A percentile compares a stretch with the other conserved stretches of the same genome.
These are phyloP conservation scores for Rhorus exstirpatorius DNA, from an alignment of 2,888 invertebrate genomes.

Conservation along the genomic window DNA sequence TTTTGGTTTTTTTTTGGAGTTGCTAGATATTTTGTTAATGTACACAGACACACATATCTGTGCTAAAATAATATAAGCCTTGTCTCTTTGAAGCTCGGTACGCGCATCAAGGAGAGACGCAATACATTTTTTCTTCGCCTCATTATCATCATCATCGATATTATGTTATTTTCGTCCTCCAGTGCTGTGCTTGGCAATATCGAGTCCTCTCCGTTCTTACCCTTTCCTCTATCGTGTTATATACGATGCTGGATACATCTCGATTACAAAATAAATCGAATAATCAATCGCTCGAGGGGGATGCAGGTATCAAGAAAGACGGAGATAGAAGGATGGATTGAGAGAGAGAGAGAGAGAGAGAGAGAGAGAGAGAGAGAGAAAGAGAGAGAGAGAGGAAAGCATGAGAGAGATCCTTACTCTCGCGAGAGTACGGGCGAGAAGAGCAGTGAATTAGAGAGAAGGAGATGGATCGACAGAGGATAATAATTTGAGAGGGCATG, in stretches of 20 bases:
- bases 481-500: neutral
- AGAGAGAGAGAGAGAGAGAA: neutral
- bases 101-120: neutral
- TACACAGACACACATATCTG: too few relatives aligned
- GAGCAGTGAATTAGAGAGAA: neutral
- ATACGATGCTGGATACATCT: conserved; percentile 57
- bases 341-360: conserved; percentile 1
- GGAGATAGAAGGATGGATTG: neutral
- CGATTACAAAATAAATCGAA: conserved; percentile 66
- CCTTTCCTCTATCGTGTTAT: conserved; percentile 17
- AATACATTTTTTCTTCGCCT: conserved; percentile 50
- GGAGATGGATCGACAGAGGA: conserved; percentile 6
- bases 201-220: neutral
- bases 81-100: conserved; percentile 36
- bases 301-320: neutral
- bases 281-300: conserved; percentile 58
- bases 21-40: too few relatives aligned
- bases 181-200: conserved; percentile 17
- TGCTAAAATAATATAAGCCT: too few relatives aligned
- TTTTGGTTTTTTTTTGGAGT: too few relatives aligned
- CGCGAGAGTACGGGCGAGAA: neutral
- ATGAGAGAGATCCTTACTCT: too few relatives aligned
- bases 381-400: neutral
- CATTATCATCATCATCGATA: conserved; percentile 55
- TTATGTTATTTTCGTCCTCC: conserved; percentile 31